These are phyloP conservation scores for Diplolepis rosae DNA, from an alignment of 2,888 invertebrate genomes.

Conservation along the genomic window DNA sequence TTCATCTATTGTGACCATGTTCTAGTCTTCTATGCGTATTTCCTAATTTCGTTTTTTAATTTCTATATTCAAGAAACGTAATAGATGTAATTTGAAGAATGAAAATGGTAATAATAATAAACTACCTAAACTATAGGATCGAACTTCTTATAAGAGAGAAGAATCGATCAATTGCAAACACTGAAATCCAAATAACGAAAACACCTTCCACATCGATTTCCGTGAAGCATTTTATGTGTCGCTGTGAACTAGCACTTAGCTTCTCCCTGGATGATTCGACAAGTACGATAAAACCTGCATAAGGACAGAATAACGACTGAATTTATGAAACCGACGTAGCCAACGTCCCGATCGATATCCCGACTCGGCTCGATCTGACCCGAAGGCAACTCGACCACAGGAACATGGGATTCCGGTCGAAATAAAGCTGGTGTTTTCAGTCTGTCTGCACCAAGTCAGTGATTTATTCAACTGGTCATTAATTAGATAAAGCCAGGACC, in stretches of 20 bases:
- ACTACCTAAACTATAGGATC: too few species aligned
- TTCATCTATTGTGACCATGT: neutral
- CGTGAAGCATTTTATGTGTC: conserved; percentile 12
- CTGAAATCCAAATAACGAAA: neutral
- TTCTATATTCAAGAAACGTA: too few species aligned
- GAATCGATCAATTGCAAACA: neutral
- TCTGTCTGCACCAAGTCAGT: conserved; percentile 36
- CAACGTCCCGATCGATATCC: conserved; percentile 23
- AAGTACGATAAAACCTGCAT: conserved; percentile 16
- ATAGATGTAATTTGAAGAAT: too few species aligned
- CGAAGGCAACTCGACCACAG: conserved; percentile 32
- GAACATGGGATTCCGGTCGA: conserved; percentile 30
- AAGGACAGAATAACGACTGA: conserved; percentile 16
- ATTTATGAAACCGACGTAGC: conserved; percentile 14
- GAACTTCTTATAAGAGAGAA: neutral
- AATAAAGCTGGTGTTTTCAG: conserved; percentile 37
- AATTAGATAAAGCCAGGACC: conserved; percentile 38
- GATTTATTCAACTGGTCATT: conserved; percentile 44
- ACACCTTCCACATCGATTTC: neutral
- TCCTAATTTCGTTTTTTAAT: too few species aligned
- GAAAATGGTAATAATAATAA: too few species aligned
- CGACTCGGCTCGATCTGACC: conserved; percentile 37
- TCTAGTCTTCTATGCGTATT: too few species aligned
- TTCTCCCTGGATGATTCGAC: conserved; percentile 4
- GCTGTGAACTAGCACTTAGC: conserved; percentile 1